These are phyloP conservation scores for Eilema sororculum DNA, from an alignment of 2,888 invertebrate species.

Conservation along the genomic window DNA sequence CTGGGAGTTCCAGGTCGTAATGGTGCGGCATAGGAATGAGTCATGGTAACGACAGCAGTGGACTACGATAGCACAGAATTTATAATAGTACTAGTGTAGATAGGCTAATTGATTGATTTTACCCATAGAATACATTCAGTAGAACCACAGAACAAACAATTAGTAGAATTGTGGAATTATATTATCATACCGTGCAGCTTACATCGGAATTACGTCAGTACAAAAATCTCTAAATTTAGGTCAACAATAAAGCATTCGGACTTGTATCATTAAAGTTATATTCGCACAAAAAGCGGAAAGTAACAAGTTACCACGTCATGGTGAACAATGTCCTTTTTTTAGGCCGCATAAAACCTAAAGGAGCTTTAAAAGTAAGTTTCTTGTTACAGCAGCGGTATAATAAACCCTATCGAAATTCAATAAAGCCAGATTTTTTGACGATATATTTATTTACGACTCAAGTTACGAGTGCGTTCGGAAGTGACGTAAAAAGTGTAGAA, in stretches of 20 bases:
- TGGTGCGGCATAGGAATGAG: too few relatives aligned
- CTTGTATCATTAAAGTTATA: neutral
- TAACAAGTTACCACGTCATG: conserved; percentile 15
- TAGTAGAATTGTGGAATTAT: too few relatives aligned
- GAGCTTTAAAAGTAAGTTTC: conserved; percentile 31
- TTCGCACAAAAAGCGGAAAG: neutral
- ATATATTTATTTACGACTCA: conserved; percentile 47
- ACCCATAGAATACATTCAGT: neutral
- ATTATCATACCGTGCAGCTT: neutral
- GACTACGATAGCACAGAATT: too few relatives aligned
- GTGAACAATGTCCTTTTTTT: conserved; percentile 12
- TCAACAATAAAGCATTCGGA: neutral
- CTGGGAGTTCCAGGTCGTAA: too few relatives aligned
- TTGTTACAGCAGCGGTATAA: conserved; percentile 31
- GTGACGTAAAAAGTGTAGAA: conserved; percentile 31
- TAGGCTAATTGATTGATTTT: too few relatives aligned
- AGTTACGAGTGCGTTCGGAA: conserved; percentile 27
- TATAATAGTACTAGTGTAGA: too few relatives aligned
- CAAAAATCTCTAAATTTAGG: neutral
- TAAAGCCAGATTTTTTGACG: conserved; percentile 39
- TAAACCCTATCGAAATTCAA: conserved; percentile 49
- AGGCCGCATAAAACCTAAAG: conserved; percentile 21
- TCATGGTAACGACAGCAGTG: too few relatives aligned
- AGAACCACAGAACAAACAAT: too few relatives aligned
- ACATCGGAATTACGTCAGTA: neutral